These are phyloP conservation scores for Falcaria lacertinaria DNA, from an alignment of 2,888 invertebrate species.

Conservation along the genomic window DNA sequence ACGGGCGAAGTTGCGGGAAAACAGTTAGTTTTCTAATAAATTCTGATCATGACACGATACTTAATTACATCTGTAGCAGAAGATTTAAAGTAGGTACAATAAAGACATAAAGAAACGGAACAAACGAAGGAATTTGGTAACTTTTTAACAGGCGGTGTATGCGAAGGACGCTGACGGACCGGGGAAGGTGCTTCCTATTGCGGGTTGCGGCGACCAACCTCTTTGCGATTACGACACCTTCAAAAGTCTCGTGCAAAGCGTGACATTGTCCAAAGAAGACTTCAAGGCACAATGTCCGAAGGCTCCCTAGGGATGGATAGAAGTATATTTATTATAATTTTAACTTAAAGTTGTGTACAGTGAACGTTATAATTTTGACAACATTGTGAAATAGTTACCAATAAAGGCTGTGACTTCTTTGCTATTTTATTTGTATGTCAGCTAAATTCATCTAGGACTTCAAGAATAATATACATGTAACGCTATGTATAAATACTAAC, in stretches of 20 bases:
- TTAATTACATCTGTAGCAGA: no score
- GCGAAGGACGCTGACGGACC: conserved; percentile 56
- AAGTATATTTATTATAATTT: conserved; percentile 5
- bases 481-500: no score
- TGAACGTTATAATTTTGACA: background rate
- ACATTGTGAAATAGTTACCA: background rate
- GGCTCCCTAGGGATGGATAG: conserved; percentile 13
- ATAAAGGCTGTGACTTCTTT: background rate
- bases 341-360: background rate
- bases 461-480: no score
- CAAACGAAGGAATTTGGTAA: background rate
- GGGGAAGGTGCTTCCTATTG: conserved; percentile 51
- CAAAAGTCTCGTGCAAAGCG: conserved; percentile 48
- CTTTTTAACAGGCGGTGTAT: conserved; percentile 65
- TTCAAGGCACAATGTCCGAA: conserved; percentile 32
- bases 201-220: conserved; percentile 57
- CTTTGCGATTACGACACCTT: conserved; percentile 75
- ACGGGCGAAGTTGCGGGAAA: no score
- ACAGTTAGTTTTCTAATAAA: no score
- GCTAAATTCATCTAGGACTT: no score
- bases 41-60: no score
- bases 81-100: no score
- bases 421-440: no score
- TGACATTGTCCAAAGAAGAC: conserved; percentile 37
- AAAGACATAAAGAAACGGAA: no score